phyloP scores from a whole-genome alignment of 2,113 vertebrate species.

The Aramus guarauna region DNA sequence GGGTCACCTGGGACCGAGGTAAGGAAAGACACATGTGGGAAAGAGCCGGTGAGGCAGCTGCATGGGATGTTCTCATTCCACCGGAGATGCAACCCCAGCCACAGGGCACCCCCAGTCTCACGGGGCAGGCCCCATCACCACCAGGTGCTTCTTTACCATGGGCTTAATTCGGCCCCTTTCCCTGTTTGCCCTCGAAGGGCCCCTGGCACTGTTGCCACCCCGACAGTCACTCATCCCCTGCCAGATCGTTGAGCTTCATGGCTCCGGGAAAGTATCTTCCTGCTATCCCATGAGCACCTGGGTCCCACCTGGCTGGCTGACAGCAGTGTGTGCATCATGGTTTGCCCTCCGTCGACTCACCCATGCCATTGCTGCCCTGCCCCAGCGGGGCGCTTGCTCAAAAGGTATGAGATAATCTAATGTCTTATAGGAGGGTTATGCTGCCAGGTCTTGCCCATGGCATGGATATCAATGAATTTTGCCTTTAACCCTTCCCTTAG shows the following conservation, averaged over 20 bases:
- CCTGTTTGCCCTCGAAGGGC: not conserved
- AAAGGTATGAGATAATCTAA: not conserved
- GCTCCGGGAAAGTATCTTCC: rapidly evolving
- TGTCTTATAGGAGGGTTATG: not conserved
- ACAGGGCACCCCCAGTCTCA: not conserved
- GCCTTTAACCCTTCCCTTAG: not conserved
- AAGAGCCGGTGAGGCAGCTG: not conserved
- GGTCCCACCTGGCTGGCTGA: not conserved
- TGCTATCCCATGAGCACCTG: not conserved
- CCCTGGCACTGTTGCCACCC: not conserved
- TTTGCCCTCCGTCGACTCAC: not conserved
- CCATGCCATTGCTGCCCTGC: not conserved
- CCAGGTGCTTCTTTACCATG: not conserved
- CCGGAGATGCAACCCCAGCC: not conserved
- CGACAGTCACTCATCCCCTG: not conserved
- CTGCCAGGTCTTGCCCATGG: not conserved
- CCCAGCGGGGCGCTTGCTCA: not conserved
- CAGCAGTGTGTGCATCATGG: not conserved
- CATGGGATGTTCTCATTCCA: not conserved
- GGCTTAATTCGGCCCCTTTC: not conserved
- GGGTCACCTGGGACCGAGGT: not conserved
- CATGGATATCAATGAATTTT: not conserved
- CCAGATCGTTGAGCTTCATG: not conserved
- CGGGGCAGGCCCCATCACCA: not conserved
- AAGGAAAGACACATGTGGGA: not conserved